These are phyloP conservation scores for Drosophila tani DNA, from an alignment of 1,140 invertebrate genomes.

Conservation along the genomic window DNA sequence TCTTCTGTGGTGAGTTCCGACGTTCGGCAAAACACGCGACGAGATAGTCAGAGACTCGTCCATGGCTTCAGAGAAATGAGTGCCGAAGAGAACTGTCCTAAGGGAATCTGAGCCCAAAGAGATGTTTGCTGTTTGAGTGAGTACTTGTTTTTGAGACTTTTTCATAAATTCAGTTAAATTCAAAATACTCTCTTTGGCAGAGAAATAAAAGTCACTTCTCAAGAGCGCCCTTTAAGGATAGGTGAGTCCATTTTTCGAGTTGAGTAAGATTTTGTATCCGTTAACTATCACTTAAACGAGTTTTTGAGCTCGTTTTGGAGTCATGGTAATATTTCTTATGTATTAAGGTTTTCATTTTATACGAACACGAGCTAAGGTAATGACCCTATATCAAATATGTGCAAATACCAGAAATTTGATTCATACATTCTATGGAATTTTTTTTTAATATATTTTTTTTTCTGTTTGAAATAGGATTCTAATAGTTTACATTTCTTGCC, in stretches of 20 bases:
- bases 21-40: neutral
- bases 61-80: neutral
- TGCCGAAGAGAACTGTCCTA: neutral
- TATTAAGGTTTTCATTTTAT: too few species aligned
- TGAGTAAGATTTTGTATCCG: neutral
- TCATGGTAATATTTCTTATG: too few species aligned
- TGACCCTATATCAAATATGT: too few species aligned
- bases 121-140: neutral
- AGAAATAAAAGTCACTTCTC: neutral
- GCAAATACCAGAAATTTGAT: too few species aligned
- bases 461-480: too few species aligned
- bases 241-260: slow-evolving; percentile 1
- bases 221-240: neutral
- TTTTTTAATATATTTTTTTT: too few species aligned
- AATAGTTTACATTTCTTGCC: too few species aligned
- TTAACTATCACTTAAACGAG: neutral
- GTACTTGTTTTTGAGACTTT: neutral
- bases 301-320: too few species aligned
- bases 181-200: neutral
- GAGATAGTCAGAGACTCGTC: neutral
- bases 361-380: too few species aligned
- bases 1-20: slow-evolving; percentile 58
- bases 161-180: neutral
- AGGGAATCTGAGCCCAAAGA: slow-evolving; percentile 1
- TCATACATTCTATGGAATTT: too few species aligned